phyloP scores from a whole-genome alignment of 2,113 vertebrate genomes.

The Arvicanthis niloticus region DNA sequence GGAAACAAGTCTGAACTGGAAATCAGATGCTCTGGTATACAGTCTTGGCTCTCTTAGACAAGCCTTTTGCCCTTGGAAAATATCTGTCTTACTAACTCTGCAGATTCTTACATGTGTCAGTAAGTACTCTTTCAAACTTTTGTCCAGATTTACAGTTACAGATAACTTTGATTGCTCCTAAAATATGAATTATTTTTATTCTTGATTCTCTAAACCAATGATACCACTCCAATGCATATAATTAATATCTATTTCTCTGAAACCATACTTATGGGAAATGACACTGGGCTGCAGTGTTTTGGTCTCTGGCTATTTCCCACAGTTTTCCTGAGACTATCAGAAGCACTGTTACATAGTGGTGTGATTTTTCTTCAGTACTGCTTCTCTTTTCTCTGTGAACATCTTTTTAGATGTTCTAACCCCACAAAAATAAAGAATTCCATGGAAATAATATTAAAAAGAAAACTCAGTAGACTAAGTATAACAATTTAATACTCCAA shows the following conservation, averaged over 20 bases:
- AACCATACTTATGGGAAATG: slow-evolving; percentile 17
- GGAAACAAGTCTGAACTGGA: background rate
- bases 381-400: slow-evolving; percentile 4
- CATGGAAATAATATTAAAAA: background rate
- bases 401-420: slow-evolving; percentile 33
- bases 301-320: background rate
- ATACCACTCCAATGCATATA: background rate
- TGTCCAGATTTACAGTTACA: slow-evolving; percentile 7
- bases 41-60: background rate
- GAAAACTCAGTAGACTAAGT: background rate
- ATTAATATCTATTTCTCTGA: slow-evolving; percentile 18
- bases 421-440: slow-evolving; percentile 7
- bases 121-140: background rate
- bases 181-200: background rate
- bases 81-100: background rate
- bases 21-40: background rate
- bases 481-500: background rate
- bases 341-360: background rate
- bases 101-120: background rate
- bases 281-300: background rate
- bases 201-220: slow-evolving; percentile 35
- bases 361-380: background rate
- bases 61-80: background rate
- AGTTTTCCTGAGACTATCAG: slow-evolving; percentile 28
- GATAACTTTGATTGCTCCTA: background rate